A percentile compares a stretch with the other conserved stretches of the same genome.
phyloP scores from a whole-genome alignment of 2,888 invertebrate species.

The Drosophila hamatofila region DNA sequence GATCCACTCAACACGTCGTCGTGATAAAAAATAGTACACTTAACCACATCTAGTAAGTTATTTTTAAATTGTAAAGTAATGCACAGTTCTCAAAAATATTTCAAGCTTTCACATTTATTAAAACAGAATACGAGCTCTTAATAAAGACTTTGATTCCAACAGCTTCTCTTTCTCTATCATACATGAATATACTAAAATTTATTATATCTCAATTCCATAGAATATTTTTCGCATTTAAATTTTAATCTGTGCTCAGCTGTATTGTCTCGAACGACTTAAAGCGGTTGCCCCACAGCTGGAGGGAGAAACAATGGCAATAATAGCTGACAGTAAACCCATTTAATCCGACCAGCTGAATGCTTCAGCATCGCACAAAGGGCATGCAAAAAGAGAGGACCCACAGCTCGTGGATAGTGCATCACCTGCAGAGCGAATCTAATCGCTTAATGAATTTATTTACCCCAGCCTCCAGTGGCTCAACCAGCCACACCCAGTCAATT shows the following conservation, averaged over 20 bases:
- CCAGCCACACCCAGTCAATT: constrained; percentile 24
- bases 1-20: no score
- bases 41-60: no score
- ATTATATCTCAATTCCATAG: not conserved
- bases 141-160: not conserved
- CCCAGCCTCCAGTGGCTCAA: constrained; percentile 4
- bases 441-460: constrained; percentile 78
- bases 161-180: not conserved
- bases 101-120: not conserved
- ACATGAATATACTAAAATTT: not conserved
- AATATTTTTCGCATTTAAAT: constrained; percentile 5
- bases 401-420: constrained; percentile 31
- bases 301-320: constrained; percentile 38
- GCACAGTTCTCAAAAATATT: no score
- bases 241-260: constrained; percentile 11
- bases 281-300: constrained; percentile 7
- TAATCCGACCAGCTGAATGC: constrained; percentile 60
- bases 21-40: no score
- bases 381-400: constrained; percentile 2
- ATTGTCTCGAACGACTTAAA: constrained; percentile 16
- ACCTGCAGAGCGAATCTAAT: constrained; percentile 57
- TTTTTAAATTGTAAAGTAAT: no score
- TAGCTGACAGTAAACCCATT: constrained; percentile 56
- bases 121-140: no score
- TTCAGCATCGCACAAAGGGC: constrained; percentile 44